A percentile compares a stretch with the other conserved stretches of the same genome.
phyloP scores from a whole-genome alignment of 2,113 vertebrate genomes.

The Bombycilla garrulus region DNA sequence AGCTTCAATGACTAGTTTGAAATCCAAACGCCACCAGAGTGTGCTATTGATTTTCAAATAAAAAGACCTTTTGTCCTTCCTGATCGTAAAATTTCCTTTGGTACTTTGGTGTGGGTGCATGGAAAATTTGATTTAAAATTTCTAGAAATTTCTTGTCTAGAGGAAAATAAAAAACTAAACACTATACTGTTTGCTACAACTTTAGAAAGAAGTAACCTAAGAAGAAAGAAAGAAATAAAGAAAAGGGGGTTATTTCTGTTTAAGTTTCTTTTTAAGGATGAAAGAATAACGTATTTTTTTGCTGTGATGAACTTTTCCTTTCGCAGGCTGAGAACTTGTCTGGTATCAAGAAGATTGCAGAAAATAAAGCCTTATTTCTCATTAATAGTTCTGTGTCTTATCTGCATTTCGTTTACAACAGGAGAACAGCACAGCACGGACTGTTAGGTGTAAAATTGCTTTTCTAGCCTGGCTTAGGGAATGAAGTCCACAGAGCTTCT shows the following conservation, averaged over 20 bases:
- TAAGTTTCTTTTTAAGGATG: not conserved
- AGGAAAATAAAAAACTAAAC: not conserved
- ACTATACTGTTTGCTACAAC: not conserved
- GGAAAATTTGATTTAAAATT: not conserved
- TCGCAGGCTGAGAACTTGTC: not conserved
- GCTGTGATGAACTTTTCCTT: not conserved
- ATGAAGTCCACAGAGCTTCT: not conserved
- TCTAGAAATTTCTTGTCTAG: not conserved
- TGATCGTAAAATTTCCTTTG: not conserved
- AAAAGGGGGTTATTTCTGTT: not conserved
- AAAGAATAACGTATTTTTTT: not conserved
- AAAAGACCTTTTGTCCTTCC: not conserved
- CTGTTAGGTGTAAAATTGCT: not conserved
- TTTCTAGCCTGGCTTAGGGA: not conserved
- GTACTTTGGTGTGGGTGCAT: not conserved
- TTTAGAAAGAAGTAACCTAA: not conserved
- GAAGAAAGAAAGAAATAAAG: not conserved
- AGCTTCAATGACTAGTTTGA: not conserved
- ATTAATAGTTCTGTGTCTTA: not conserved
- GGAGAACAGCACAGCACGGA: not conserved
- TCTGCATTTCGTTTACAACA: not conserved
- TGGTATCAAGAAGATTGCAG: not conserved
- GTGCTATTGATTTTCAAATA: slow-evolving; percentile 70
- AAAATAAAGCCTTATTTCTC: not conserved
- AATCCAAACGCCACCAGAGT: slow-evolving; percentile 72